Base-by-base conservation (phyloP, 2,888 invertebrate species). In the Sinodicranocentrus sp. region DNA sequence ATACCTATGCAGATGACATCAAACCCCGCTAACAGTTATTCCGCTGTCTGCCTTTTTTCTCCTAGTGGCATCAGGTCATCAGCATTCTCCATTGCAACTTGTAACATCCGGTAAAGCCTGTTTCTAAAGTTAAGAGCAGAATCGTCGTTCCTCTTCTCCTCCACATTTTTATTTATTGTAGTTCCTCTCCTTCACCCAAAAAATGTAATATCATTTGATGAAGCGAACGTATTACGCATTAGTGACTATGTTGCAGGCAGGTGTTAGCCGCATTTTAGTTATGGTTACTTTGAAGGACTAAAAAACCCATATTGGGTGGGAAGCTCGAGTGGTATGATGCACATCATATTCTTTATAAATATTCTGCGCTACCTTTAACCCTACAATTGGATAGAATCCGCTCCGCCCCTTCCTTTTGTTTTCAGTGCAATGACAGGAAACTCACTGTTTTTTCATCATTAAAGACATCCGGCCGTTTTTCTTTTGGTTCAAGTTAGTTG, bases 361-460 rank as follows among this genome's bases (percentile, higher is more conserved):
- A 33, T 10, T 33, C 5, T 10, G 3, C 33, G 33, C 33, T 33
- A 6, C 3, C 28, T 33, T 28, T 15, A 57, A 57, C 6, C 21
- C 1, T 57, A 57, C n/a, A 8, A 19, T 57, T 57, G 54, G 52
- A 67, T 33, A 77, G 17, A 48, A 71, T n/a, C n/a, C n/a, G 68
- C 80, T 63, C 84, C 84, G 52, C 84, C 84, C 80, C 80, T 72
- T 82, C 73, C 84, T 80, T 84, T 86, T 84, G 82, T 86, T 54
- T 84, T 84, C 71, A 77, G 73, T 72, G 83, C 48, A 84, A 76
- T 82, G 82, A 75, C 85, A 84, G 85, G 85, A 86, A 86, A 82
- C 76, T 77, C 85, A 54, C 43, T 65, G 70, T 84, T 84, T 85
- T 80, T 84, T 84, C 80, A 84, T 82, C 82, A 73, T 77, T 76